Base-by-base conservation (phyloP, 2,888 invertebrate genomes). In the Cheilosia scutellata region DNA sequence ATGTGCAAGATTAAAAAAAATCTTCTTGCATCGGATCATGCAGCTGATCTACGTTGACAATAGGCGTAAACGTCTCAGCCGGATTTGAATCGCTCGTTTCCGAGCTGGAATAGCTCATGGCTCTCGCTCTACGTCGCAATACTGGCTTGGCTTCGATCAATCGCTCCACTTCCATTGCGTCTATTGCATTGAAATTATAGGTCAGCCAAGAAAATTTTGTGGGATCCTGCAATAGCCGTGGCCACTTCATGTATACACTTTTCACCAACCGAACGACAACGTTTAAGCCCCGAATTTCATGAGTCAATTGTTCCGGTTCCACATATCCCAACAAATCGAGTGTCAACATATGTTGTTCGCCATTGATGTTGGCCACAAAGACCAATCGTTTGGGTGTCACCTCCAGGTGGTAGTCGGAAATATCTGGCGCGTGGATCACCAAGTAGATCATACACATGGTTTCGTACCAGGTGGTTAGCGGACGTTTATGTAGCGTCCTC, bases 241-340 rank as follows among this genome's bases (percentile, higher is more conserved):
- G 89, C 89, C 89, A 90, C 25, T 87, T 75, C 71, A 89, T 87
- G 62, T 66, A 88, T 11, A 89, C 58, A n/a, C 76, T 87, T 66
- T 90, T 90, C 0, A 88, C 87, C 37, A 91, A 79, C 29, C 90
- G 89, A 55, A 91, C 88, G 3, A 89, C 78, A 0, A 90, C 89
- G 84, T 89, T 89, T 0, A 90, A 55, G 0, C 90, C 90, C 53
- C 89, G 89, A 62, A 90, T 88, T 78, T 89, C 89, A 76, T 91
- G 90, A 0, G 89, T 88, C 6, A 89, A 88, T 11, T 78, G 31
- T 20, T 88, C 40, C 1, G 89, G 88, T 11, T 89, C 87, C 25
- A 91, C 77, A 7, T 79, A 88, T 1, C 90, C 90, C 27, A 87
- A 75, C 0, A 89, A 80, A 76, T 90, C 88, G 2, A 91, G 77